These are phyloP conservation scores for Aphidius colemani DNA, from an alignment of 2,888 invertebrate species.

Conservation along the genomic window DNA sequence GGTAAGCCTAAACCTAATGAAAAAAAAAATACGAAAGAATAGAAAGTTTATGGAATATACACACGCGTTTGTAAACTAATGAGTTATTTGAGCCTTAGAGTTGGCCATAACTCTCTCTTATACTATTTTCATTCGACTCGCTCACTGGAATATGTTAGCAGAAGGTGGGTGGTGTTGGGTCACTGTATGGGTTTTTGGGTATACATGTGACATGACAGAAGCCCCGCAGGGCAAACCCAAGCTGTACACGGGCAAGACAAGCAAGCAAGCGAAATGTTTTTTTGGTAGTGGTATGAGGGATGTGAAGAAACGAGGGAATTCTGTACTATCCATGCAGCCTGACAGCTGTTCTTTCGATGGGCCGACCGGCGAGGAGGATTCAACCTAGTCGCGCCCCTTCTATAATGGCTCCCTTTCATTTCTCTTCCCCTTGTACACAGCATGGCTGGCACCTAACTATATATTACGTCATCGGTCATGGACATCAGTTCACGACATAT, in stretches of 20 bases:
- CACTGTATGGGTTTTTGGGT: constrained; percentile 41
- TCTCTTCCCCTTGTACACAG: constrained; percentile 56
- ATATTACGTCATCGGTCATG: constrained; percentile 36
- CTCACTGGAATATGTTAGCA: constrained; percentile 59
- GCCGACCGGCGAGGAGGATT: constrained; percentile 60
- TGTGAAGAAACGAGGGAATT: constrained; percentile 13
- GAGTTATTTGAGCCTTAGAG: constrained; percentile 60
- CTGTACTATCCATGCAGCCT: constrained; percentile 53
- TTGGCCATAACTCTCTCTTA: constrained; percentile 58
- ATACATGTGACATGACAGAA: constrained; percentile 35
- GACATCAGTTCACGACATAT: constrained; percentile 31
- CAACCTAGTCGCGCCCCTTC: constrained; percentile 62
- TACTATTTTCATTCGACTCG: constrained; percentile 58
- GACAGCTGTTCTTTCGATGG: constrained; percentile 61
- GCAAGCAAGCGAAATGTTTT: constrained; percentile 33
- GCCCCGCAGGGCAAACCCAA: constrained; percentile 30
- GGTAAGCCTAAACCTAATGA: constrained; percentile 29
- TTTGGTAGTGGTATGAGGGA: constrained; percentile 34
- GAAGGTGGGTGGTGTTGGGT: constrained; percentile 54
- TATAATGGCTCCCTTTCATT: constrained; percentile 61
- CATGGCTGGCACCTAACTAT: constrained; percentile 52
- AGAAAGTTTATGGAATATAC: constrained; percentile 43
- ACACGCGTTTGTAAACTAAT: constrained; percentile 58
- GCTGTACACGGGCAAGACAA: constrained; percentile 23
- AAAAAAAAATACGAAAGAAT: constrained; percentile 29